Base-by-base conservation (phyloP, 2,113 vertebrate species). In the Onychostoma macrolepis region DNA sequence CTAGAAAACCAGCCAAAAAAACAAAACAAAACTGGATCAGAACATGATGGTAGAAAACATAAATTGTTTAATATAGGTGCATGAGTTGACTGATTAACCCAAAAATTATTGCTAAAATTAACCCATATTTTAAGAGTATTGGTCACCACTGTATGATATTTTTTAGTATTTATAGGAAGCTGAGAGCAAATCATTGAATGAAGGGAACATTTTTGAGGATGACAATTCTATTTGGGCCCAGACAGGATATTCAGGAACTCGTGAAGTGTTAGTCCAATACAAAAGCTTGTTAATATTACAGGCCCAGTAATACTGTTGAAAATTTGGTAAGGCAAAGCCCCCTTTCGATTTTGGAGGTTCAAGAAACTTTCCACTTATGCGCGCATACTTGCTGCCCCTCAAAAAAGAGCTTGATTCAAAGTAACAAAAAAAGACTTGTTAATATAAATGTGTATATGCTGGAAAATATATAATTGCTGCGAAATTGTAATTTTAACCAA, bases 271-370 rank as follows among this genome's bases (percentile, higher is more conserved):
- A 9, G n/a, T 36, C 38, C 61, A 67, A 28, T 83, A 26, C 12
- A 83, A 43, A n/a, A 83, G 61, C 38, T 83, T 83, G 7, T 19
- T 7, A 17, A 83, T 83, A 65, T 82, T 80, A 63, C 78, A 80
- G 48, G 30, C 48, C 50, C 78, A 38, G n/a, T 80, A 80, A 12
- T 56, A 58, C 6, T 56, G 50, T 19, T 30, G 77, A 33, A 56
- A 43, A 43, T 80, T 80, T 19, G 77, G 78, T 11, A 80, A 36
- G 6, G 30, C 53, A 2, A 61, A 30, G 36, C 79, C 33, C 10
- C 56, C 21, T 4, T 72, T 72, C 1, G n/a, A 82, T 8, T 82
- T 82, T 8, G 79, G 21, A 9, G 48, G 61, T 65, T 82, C 10
- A 0, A 67, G n/a, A 43, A 67, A 12, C 4, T 5, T 74, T 74